phyloP scores from a whole-genome alignment of 1,140 invertebrate genomes.

The Ips nitidus region DNA sequence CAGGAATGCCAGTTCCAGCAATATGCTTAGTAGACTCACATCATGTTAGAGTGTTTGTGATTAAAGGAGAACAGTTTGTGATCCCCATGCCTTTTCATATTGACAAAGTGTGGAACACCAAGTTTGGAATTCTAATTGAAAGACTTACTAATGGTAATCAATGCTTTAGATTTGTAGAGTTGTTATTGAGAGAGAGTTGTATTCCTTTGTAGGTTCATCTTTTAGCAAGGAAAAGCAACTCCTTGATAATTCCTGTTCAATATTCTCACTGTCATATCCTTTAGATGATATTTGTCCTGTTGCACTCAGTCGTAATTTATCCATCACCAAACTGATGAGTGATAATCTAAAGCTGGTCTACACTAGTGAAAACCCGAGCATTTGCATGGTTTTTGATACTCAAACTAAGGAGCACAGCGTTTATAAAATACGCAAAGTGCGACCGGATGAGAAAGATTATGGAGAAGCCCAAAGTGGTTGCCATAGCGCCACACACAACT shows the following conservation, averaged over 20 bases:
- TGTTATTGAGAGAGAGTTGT: too few relatives aligned
- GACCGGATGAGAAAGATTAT: conserved; percentile 62
- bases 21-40: conserved; percentile 77
- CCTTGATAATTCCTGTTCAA: conserved; percentile 58
- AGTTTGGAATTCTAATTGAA: conserved; percentile 77
- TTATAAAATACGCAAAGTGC: conserved; percentile 77
- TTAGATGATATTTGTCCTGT: conserved; percentile 87
- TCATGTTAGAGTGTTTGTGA: conserved; percentile 76
- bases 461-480: conserved; percentile 47
- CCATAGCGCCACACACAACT: conserved; percentile 36
- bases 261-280: conserved; percentile 85
- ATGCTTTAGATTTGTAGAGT: too few relatives aligned
- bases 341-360: conserved; percentile 57
- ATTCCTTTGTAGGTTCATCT: too few relatives aligned
- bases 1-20: conserved; percentile 52
- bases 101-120: conserved; percentile 71
- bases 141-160: conserved; percentile 55
- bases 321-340: conserved; percentile 57
- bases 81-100: conserved; percentile 85
- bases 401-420: conserved; percentile 77
- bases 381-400: conserved; percentile 72
- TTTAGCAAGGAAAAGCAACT: conserved; percentile 4
- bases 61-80: conserved; percentile 79
- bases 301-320: conserved; percentile 66
- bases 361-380: conserved; percentile 57